Conservation (phyloP, 2,113 vertebrate genomes). For the Motacilla tschutschensis region DNA sequence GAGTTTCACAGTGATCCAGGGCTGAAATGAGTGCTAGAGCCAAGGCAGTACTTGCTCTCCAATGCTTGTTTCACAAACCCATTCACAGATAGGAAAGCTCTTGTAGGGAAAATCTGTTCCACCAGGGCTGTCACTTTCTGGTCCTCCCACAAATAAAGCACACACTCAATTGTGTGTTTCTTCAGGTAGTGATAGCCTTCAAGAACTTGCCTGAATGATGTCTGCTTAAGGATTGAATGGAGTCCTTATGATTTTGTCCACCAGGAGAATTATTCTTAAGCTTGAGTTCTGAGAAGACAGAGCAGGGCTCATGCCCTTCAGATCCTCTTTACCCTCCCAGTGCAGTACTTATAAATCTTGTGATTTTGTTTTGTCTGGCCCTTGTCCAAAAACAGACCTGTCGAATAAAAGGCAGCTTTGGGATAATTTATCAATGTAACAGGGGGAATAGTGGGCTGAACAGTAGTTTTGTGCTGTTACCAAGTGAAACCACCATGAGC, state of each 20-base stretch:
- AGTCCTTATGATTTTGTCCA: background rate
- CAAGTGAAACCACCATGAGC: conserved; percentile 67
- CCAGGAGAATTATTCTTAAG: background rate
- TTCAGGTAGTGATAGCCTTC: background rate
- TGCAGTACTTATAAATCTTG: conserved; percentile 72
- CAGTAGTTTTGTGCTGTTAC: conserved; percentile 74
- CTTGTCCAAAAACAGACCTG: conserved; percentile 73
- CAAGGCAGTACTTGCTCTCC: background rate
- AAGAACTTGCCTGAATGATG: background rate
- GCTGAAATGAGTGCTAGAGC: background rate
- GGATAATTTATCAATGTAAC: conserved; percentile 81
- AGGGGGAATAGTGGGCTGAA: conserved; percentile 71
- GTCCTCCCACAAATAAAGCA: background rate
- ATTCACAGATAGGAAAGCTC: background rate
- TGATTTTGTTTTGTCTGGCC: conserved; percentile 78
- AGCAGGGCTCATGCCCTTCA: conserved; percentile 30
- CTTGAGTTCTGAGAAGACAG: conserved; percentile 14
- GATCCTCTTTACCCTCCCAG: conserved; percentile 63
- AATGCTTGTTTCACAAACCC: background rate
- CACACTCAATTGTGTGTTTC: background rate
- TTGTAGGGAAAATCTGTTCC: background rate
- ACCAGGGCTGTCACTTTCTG: background rate
- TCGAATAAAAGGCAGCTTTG: conserved; percentile 66
- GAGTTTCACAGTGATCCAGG: background rate
- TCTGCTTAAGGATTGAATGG: background rate